Percentiles rank a stretch among this genome's conserved stretches.
phyloP scores from a whole-genome alignment of 2,888 invertebrate genomes.

The Sphaerophoria rueppellii region DNA sequence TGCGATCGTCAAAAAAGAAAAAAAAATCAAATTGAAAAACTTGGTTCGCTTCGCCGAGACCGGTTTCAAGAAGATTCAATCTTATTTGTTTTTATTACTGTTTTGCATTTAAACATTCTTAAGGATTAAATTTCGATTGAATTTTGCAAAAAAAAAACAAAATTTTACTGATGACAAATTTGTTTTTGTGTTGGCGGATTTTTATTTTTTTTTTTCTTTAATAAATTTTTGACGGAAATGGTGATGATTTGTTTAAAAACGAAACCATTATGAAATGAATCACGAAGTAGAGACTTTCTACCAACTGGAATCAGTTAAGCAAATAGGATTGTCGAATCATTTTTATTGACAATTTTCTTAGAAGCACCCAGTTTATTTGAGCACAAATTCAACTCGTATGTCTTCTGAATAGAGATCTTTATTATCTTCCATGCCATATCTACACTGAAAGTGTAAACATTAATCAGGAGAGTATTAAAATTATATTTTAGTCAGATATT shows the following conservation, averaged over 20 bases:
- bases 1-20: conserved; percentile 38
- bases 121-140: conserved; percentile 44
- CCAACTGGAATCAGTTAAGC: background rate
- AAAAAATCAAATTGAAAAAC: background rate
- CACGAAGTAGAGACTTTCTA: conserved; percentile 30
- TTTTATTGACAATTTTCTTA: conserved; percentile 10
- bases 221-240: too few relatives aligned
- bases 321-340: conserved; percentile 24
- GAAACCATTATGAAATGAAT: conserved; percentile 33
- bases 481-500: conserved; percentile 40
- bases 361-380: conserved; percentile 40
- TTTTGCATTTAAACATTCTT: conserved; percentile 33
- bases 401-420: background rate
- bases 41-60: conserved; percentile 33
- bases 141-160: conserved; percentile 39
- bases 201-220: background rate
- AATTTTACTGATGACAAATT: background rate
- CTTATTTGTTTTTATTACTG: conserved; percentile 22
- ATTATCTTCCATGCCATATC: conserved; percentile 24
- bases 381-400: background rate
- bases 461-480: conserved; percentile 44
- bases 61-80: conserved; percentile 58
- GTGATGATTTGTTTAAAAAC: background rate
- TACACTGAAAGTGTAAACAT: conserved; percentile 26
- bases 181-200: background rate